Percentiles rank a stretch among this genome's conserved stretches.
phyloP scores from a whole-genome alignment of 2,888 invertebrate species.

The Lasioglossum calceatum region DNA sequence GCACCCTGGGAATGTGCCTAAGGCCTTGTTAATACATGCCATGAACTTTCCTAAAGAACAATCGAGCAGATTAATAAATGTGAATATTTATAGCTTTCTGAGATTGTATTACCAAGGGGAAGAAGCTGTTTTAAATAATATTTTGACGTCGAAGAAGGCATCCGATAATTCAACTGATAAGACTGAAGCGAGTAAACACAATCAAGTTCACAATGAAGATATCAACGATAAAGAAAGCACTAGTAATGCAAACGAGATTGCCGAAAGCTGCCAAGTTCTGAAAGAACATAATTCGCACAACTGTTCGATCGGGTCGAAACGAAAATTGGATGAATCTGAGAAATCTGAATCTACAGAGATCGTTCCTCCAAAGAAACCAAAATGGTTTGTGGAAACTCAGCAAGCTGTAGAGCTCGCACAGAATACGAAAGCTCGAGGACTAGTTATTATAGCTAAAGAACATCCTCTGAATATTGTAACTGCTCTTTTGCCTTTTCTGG shows the following conservation, averaged over 20 bases:
- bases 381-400: slow-evolving; percentile 75
- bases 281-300: background rate
- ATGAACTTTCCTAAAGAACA: slow-evolving; percentile 92
- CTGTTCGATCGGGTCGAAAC: slow-evolving; percentile 63
- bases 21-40: slow-evolving; percentile 91
- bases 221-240: background rate
- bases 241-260: slow-evolving; percentile 21
- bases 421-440: slow-evolving; percentile 88
- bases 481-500: slow-evolving; percentile 91
- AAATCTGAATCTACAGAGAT: slow-evolving; percentile 16
- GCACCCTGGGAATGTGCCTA: slow-evolving; percentile 93
- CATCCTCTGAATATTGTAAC: slow-evolving; percentile 93
- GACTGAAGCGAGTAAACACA: background rate
- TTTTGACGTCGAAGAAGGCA: slow-evolving; percentile 25
- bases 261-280: background rate
- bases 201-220: background rate
- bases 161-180: background rate
- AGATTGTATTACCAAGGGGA: slow-evolving; percentile 88
- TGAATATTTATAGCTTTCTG: slow-evolving; percentile 91
- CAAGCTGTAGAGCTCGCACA: slow-evolving; percentile 87
- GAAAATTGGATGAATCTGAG: slow-evolving; percentile 71
- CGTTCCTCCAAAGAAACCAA: slow-evolving; percentile 69
- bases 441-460: slow-evolving; percentile 93
- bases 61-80: slow-evolving; percentile 89
- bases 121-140: slow-evolving; percentile 47